phyloP scores from a whole-genome alignment of 2,797 vertebrate species.

The Orientallactaga sibirica region DNA sequence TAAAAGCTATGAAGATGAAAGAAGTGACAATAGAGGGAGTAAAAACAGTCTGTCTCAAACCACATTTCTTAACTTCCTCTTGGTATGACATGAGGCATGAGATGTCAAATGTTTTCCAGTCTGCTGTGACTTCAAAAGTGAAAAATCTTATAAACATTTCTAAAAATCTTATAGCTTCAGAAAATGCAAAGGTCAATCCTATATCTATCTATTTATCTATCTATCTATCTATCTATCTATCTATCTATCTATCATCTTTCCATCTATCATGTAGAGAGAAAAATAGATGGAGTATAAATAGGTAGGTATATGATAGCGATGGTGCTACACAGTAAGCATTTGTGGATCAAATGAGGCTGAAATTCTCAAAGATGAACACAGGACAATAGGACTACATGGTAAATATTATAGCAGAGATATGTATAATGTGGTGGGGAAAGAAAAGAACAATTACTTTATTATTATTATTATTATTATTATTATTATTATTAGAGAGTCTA shows the following conservation, averaged over 20 bases:
- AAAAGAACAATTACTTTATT: not conserved
- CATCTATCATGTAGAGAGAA: not conserved
- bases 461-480: not conserved
- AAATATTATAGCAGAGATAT: not conserved
- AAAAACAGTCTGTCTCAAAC: not conserved
- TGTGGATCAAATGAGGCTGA: not conserved
- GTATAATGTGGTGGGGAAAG: accelerated
- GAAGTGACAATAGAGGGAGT: not conserved
- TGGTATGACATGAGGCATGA: not conserved
- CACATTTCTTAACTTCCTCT: not conserved
- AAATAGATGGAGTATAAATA: not conserved
- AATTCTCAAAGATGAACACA: not conserved
- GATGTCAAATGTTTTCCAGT: not conserved
- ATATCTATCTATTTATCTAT: too few species aligned
- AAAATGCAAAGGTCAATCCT: not conserved
- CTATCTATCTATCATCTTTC: too few species aligned
- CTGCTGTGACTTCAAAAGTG: not conserved
- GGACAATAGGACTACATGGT: accelerated
- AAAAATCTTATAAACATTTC: not conserved
- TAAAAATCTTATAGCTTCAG: not conserved
- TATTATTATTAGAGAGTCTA: not conserved
- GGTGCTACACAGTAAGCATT: not conserved
- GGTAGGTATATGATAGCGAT: not conserved
- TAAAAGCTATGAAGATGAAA: not conserved
- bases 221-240: too few species aligned